Evolutionary conservation across 1,140 invertebrate genomes (phyloP).

Genomic region (Lepidurus arcticus): DNA sequence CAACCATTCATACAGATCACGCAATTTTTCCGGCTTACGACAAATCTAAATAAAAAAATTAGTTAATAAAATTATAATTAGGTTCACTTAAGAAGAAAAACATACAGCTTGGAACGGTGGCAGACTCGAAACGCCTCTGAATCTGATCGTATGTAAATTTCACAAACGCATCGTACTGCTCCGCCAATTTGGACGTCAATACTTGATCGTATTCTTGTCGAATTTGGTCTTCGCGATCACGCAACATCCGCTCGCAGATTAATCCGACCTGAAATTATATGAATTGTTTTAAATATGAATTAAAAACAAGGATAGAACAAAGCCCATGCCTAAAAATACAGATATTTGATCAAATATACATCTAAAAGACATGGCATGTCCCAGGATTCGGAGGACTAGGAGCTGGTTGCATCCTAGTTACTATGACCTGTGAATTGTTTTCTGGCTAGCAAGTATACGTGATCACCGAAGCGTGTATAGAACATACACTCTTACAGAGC

Average conservation of each 20-base stretch:
- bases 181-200: conserved; percentile 81
- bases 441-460: conserved; percentile 5
- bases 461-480: neutral
- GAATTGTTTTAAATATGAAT: neutral
- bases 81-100: conserved; percentile 36
- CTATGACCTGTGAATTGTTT: neutral
- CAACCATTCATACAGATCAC: conserved; percentile 14
- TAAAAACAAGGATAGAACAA: too few species aligned
- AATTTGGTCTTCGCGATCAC: conserved; percentile 84
- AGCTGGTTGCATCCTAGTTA: conserved; percentile 18
- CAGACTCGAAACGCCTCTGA: conserved; percentile 70
- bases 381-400: conserved; percentile 17
- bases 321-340: too few species aligned
- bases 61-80: neutral
- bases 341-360: too few species aligned
- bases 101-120: conserved; percentile 61
- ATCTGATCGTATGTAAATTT: conserved; percentile 97
- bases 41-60: conserved; percentile 30
- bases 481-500: conserved; percentile 6
- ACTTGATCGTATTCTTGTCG: conserved; percentile 89
- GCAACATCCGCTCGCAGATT: conserved; percentile 91
- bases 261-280: conserved; percentile 66
- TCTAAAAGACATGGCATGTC: neutral
- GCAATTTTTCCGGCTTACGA: conserved; percentile 26
- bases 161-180: conserved; percentile 96